Evolutionary conservation across 2,797 vertebrate species (phyloP), one percentile per base, ranked within the genome.

Genomic region (Benthosema pterotum): DNA sequence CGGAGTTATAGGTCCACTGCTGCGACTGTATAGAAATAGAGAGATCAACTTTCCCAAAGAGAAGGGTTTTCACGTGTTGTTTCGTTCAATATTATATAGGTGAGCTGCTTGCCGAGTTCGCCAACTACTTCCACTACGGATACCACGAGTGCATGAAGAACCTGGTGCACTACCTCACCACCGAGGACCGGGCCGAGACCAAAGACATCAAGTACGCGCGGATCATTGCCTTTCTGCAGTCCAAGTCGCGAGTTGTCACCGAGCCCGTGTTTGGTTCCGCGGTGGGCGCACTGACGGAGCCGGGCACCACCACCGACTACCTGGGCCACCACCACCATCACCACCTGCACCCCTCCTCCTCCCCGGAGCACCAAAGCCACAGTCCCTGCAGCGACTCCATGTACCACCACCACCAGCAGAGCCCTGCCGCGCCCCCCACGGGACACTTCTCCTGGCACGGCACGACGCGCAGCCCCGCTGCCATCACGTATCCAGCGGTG

Each of bases 71-170:
- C n/a, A 0, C 7, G 66, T 11, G 5, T 60, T 16, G 18, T 42
- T 16, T 63, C 32, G n/a, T 58, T 25, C 4, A n/a, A n/a, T n/a
- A n/a, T n/a, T n/a, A n/a, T 79, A 25, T 83, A 93, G 94, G 94
- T 82, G 97, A 99, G 72, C 90, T 99, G 28, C 88, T 98, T 50
- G 93, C 95, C 14, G 97, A 99, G 84, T 99, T 99, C 71, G 96
- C 97, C n/a, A 98, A 97, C 88, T 99, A 99, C 69, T 99, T 98
- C 79, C 97, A 98, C 87, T 98, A 96, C 9, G 97, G 97, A 74
- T 99, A 99, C 84, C 97, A 97, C 65, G 96, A 99, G 80, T 99
- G 97, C 71, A 98, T 99, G 97, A 98, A 97, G 88, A 99, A 99
- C 84, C 87, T 99, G 69, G 97, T 99, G 50, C 97, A 99, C 84